Conservation (phyloP, 2,113 vertebrate species). For the Aptenodytes patagonicus region DNA sequence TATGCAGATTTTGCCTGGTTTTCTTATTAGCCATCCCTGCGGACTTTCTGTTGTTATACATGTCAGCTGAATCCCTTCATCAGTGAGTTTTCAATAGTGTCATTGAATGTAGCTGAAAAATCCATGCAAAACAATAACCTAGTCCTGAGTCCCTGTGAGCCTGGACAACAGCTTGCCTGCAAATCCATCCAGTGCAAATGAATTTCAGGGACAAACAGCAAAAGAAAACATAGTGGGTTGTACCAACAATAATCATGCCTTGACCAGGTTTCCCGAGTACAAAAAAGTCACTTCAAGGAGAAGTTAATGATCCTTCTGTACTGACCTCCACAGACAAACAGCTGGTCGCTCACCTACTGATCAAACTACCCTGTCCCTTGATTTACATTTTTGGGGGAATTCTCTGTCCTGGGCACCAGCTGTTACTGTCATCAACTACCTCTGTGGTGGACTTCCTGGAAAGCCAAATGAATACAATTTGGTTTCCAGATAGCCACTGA, state of each 20-base stretch:
- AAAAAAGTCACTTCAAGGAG: conserved; percentile 8
- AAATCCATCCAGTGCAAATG: not conserved
- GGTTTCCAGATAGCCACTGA: not conserved
- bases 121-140: not conserved
- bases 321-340: not conserved
- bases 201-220: not conserved
- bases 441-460: not conserved
- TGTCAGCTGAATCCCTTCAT: not conserved
- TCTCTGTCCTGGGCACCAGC: not conserved
- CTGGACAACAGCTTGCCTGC: not conserved
- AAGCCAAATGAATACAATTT: not conserved
- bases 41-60: not conserved
- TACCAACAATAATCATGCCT: not conserved
- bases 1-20: not conserved
- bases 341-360: not conserved
- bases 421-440: not conserved
- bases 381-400: not conserved
- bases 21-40: not conserved
- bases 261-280: not conserved
- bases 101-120: not conserved
- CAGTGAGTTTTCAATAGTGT: not conserved
- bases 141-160: not conserved
- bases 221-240: conserved; percentile 30
- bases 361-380: not conserved
- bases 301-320: conserved; percentile 35